Conservation (phyloP, 2,113 vertebrate species). For the Rhinoderma darwinii region DNA sequence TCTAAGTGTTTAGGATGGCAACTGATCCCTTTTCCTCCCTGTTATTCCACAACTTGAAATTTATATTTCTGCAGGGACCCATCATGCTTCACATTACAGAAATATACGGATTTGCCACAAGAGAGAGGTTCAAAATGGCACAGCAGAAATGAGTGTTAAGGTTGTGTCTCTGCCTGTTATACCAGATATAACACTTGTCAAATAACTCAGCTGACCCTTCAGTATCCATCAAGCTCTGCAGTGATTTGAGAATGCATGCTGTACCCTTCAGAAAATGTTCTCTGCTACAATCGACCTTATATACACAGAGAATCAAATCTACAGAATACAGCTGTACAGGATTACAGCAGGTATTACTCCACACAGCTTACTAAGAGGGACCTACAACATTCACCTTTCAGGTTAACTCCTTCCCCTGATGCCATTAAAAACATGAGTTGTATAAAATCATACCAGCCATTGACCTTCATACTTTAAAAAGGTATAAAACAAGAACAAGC, state of each 20-base stretch:
- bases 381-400: constrained; percentile 2
- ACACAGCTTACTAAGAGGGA: not conserved
- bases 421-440: constrained; percentile 19
- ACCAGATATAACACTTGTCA: constrained; percentile 80
- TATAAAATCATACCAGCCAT: constrained; percentile 54
- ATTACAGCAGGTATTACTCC: constrained; percentile 37
- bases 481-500: not conserved
- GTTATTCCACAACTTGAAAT: constrained; percentile 74
- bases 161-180: constrained; percentile 82
- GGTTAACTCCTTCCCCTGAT: constrained; percentile 14
- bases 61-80: constrained; percentile 76
- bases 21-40: constrained; percentile 69
- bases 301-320: constrained; percentile 78
- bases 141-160: constrained; percentile 79
- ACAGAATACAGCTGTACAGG: constrained; percentile 19
- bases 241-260: constrained; percentile 78
- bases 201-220: constrained; percentile 83
- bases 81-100: constrained; percentile 80
- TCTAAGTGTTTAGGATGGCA: constrained; percentile 59
- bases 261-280: constrained; percentile 78
- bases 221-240: constrained; percentile 74
- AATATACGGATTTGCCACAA: constrained; percentile 78
- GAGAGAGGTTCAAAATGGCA: constrained; percentile 84
- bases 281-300: constrained; percentile 83
- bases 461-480: not conserved